phyloP scores from a whole-genome alignment of 2,888 invertebrate genomes.

The Eucera pruinosa region DNA sequence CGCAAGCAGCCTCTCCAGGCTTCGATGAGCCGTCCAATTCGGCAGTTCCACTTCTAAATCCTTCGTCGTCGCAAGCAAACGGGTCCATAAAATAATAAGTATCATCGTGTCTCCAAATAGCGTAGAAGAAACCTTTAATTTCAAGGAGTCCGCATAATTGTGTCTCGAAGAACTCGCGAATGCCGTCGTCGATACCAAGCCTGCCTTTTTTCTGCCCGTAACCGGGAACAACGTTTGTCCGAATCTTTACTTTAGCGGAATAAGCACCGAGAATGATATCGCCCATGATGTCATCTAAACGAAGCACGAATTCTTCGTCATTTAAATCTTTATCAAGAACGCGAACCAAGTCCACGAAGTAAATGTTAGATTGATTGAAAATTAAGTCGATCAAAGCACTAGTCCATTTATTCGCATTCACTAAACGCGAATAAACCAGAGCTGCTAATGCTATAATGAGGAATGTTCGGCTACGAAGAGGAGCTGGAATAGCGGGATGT shows the following conservation, averaged over 20 bases:
- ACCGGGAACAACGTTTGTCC: slow-evolving; percentile 77
- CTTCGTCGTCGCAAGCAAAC: slow-evolving; percentile 79
- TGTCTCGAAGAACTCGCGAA: slow-evolving; percentile 75
- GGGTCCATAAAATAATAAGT: slow-evolving; percentile 81
- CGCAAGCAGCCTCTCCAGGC: slow-evolving; percentile 70
- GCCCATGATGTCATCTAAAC: slow-evolving; percentile 75
- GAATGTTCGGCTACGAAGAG: slow-evolving; percentile 74
- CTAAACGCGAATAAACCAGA: slow-evolving; percentile 77
- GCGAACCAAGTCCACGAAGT: slow-evolving; percentile 77
- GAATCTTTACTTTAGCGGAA: slow-evolving; percentile 77
- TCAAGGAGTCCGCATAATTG: slow-evolving; percentile 76
- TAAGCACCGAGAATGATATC: slow-evolving; percentile 81
- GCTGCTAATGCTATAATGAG: slow-evolving; percentile 77
- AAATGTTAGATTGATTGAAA: slow-evolving; percentile 81
- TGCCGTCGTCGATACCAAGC: slow-evolving; percentile 68
- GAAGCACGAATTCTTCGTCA: slow-evolving; percentile 72
- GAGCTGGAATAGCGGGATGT: slow-evolving; percentile 71
- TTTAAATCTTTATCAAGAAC: slow-evolving; percentile 76
- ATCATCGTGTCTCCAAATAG: slow-evolving; percentile 79
- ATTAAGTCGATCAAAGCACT: slow-evolving; percentile 78
- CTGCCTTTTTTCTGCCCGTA: slow-evolving; percentile 75
- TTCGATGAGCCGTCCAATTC: slow-evolving; percentile 17
- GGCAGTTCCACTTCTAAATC: slow-evolving; percentile 59
- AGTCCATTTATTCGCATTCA: slow-evolving; percentile 79
- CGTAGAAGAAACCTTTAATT: slow-evolving; percentile 77